Evolutionary conservation across 53 echinoderm and acorn worm genomes (phyloP).

Genomic region (Hippasteria phrygiana): DNA sequence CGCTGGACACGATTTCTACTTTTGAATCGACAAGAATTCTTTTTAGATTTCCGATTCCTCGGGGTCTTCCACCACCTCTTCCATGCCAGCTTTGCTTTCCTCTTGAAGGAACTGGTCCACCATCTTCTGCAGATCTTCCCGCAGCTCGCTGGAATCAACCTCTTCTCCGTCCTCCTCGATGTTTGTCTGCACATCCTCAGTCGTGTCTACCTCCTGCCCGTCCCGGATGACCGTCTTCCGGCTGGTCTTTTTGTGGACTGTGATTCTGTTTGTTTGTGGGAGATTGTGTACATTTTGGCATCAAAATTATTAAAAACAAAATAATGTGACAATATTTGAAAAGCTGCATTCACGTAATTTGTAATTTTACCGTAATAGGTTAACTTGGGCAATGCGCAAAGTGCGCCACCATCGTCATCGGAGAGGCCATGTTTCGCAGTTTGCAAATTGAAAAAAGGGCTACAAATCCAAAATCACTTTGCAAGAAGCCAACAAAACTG

Average conservation of each 20-base stretch:
- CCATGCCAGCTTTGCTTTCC: conserved; percentile 48
- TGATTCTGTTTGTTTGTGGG: conserved; percentile 74
- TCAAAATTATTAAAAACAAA: too few species aligned
- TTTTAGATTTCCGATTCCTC: conserved; percentile 85
- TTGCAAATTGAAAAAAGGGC: too few species aligned
- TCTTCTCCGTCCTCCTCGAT: conserved; percentile 92
- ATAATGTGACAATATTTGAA: too few species aligned
- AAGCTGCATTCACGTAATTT: too few species aligned
- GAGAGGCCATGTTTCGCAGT: too few species aligned
- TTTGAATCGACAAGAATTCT: not conserved
- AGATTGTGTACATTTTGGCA: too few species aligned
- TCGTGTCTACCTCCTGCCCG: conserved; percentile 89
- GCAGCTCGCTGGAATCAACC: conserved; percentile 82
- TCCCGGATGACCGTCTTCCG: conserved; percentile 91
- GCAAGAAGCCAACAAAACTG: too few species aligned
- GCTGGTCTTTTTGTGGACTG: conserved; percentile 95
- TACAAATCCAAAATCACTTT: too few species aligned
- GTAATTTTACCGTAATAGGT: too few species aligned
- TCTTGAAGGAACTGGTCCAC: conserved; percentile 91
- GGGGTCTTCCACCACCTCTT: conserved; percentile 57
- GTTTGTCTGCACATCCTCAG: conserved; percentile 89
- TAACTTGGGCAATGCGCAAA: too few species aligned
- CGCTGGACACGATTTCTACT: not conserved
- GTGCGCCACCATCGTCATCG: too few species aligned
- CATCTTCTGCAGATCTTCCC: conserved; percentile 96